Evolutionary conservation across 1,140 invertebrate species (phyloP).

Genomic region (Druon quercuslanigerum): DNA sequence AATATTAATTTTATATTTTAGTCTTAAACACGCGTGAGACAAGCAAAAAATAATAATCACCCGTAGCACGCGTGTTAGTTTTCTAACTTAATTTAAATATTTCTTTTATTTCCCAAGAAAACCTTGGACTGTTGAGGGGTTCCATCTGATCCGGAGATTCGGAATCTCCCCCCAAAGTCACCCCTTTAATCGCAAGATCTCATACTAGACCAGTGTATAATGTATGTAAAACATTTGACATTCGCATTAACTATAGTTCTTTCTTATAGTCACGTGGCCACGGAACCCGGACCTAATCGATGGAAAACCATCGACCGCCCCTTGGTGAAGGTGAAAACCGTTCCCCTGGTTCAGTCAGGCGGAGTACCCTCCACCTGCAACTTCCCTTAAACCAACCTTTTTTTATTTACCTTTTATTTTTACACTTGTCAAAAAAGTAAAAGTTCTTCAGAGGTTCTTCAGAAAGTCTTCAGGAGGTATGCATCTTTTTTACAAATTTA

Average conservation of each 20-base stretch:
- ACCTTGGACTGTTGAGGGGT: too few species aligned
- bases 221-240: neutral
- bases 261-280: slow-evolving; percentile 52
- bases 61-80: too few species aligned
- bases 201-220: neutral
- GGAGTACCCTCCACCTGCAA: slow-evolving; percentile 48
- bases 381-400: slow-evolving; percentile 32
- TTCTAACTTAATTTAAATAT: too few species aligned
- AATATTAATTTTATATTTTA: too few species aligned
- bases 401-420: slow-evolving; percentile 10
- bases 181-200: slow-evolving; percentile 3
- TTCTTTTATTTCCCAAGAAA: too few species aligned
- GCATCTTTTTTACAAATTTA: too few species aligned
- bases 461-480: slow-evolving; percentile 1
- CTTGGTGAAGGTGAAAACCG: slow-evolving; percentile 55
- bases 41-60: too few species aligned
- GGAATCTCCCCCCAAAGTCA: neutral
- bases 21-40: too few species aligned
- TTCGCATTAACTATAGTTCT: slow-evolving; percentile 14
- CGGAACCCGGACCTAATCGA: slow-evolving; percentile 59
- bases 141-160: too few species aligned
- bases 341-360: slow-evolving; percentile 51
- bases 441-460: neutral
- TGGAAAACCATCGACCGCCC: slow-evolving; percentile 61
- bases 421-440: neutral